phyloP scores from a whole-genome alignment of 2,888 invertebrate genomes.

The Netelia melanura region DNA sequence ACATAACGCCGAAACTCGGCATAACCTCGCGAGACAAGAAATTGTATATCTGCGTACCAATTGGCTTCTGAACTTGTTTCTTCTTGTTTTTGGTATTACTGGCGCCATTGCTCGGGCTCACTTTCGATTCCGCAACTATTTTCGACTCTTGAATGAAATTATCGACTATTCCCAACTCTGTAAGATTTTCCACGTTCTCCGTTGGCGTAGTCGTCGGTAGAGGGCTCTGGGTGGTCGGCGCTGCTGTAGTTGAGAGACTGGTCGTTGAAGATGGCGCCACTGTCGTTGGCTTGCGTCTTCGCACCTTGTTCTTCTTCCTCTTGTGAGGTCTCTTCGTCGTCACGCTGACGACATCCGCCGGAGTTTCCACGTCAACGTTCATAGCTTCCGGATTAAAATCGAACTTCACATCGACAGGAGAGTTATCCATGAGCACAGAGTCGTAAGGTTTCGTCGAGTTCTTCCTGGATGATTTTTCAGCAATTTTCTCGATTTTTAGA shows the following conservation, averaged over 20 bases:
- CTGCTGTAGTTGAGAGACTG: constrained; percentile 56
- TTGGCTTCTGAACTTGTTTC: constrained; percentile 86
- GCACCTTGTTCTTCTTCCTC: constrained; percentile 86
- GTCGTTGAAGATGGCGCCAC: constrained; percentile 72
- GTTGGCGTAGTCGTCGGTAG: constrained; percentile 55
- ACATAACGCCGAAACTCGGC: constrained; percentile 92
- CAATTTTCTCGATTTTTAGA: constrained; percentile 78
- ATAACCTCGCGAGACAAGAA: constrained; percentile 92
- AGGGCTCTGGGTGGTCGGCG: constrained; percentile 54
- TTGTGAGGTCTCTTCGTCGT: constrained; percentile 85
- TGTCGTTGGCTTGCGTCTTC: constrained; percentile 86
- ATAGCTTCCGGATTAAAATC: constrained; percentile 80
- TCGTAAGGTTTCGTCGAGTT: constrained; percentile 85
- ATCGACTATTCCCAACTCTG: constrained; percentile 67
- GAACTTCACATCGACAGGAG: constrained; percentile 78
- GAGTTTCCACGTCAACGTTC: constrained; percentile 83
- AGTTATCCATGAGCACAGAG: constrained; percentile 85
- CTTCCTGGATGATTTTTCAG: constrained; percentile 80
- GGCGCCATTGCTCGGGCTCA: constrained; percentile 83
- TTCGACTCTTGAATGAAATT: constrained; percentile 83
- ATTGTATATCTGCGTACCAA: constrained; percentile 91
- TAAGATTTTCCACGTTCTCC: constrained; percentile 51
- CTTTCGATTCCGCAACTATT: constrained; percentile 81
- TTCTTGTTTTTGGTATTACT: constrained; percentile 86
- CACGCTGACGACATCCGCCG: constrained; percentile 82